Evolutionary conservation across 2,113 vertebrate genomes (phyloP).

Genomic region (Danio rerio): DNA sequence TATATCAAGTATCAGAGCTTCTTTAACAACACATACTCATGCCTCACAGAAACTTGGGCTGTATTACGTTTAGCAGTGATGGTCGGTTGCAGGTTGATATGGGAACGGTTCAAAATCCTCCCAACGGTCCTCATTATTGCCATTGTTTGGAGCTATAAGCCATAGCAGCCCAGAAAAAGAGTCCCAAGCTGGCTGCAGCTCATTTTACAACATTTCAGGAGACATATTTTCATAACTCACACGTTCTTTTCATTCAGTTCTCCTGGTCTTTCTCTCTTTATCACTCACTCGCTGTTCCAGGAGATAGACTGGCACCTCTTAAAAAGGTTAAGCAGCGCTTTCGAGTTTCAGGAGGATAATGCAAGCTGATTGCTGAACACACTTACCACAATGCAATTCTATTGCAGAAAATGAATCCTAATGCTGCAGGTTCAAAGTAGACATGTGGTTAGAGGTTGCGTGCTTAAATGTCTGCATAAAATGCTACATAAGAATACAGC

Average conservation of each 20-base stretch:
- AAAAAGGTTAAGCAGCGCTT: slow-evolving; percentile 43
- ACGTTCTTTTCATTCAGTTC: slow-evolving; percentile 4
- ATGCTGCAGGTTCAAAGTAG: background rate
- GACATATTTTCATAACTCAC: slow-evolving; percentile 17
- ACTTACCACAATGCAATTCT: slow-evolving; percentile 23
- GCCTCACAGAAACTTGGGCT: background rate
- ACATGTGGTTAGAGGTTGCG: background rate
- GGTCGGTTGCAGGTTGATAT: background rate
- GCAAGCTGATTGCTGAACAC: slow-evolving; percentile 33
- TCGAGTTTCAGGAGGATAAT: slow-evolving; percentile 25
- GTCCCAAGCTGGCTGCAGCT: slow-evolving; percentile 5
- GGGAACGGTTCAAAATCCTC: background rate
- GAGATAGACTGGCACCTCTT: background rate
- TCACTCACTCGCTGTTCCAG: background rate
- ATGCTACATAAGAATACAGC: background rate
- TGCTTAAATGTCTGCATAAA: background rate
- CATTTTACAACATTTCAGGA: slow-evolving; percentile 7
- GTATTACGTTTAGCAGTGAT: slow-evolving; percentile 1
- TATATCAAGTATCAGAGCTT: slow-evolving; percentile 1
- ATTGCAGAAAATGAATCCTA: slow-evolving; percentile 12
- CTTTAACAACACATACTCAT: background rate
- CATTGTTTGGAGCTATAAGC: slow-evolving; percentile 3
- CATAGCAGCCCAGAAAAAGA: background rate
- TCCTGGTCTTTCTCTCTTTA: slow-evolving; percentile 1
- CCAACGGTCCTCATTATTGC: background rate